Evolutionary conservation across 2,113 vertebrate species (phyloP), one percentile per base, ranked within the genome.

Genomic region (Vulpes lagopus): DNA sequence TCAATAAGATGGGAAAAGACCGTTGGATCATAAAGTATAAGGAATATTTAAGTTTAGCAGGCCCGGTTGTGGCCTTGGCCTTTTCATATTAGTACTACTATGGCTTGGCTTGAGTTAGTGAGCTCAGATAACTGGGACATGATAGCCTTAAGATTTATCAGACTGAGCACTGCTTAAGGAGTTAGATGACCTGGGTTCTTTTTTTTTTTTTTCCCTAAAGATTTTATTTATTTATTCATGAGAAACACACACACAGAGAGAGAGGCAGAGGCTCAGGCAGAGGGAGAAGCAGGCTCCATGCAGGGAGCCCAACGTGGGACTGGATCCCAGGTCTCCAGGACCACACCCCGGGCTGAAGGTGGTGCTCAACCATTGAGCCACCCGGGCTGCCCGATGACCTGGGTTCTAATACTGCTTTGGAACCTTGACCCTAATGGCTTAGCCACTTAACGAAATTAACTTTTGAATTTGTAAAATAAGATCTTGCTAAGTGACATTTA

Each of bases 381-480:
- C 43, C 43, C 43, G 43, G 43, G 43, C 43, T 43, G 5, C 43
- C 43, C 5, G 5, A 43, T 43, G 43, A 43, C 43, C 43, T 65
- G 49, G 27, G 8, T 51, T 94, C 38, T 90, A 59, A 8, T 60
- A 86, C 25, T 79, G 38, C 49, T 94, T 95, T 94, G 64, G 71
- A 35, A 57, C 20, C 38, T 73, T 92, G 32, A 87, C 35, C 35
- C 43, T 71, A 82, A 86, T 86, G 38, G 57, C 35, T n/a, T 91
- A 91, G 67, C 15, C 20, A 19, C 3, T 95, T 91, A 73, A 43
- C 43, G n/a, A 38, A 85, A 81, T 91, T 91, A 94, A 84, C 81
- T 95, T 91, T 82, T 81, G 23, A 89, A 82, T 86, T 25, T 82
- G 10, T n/a, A 91, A 96, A 91, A 95, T 87, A 80, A 74, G 55